These are phyloP conservation scores for Tigriopus japonicus DNA, from an alignment of 1,140 invertebrate species.

Conservation along the genomic window DNA sequence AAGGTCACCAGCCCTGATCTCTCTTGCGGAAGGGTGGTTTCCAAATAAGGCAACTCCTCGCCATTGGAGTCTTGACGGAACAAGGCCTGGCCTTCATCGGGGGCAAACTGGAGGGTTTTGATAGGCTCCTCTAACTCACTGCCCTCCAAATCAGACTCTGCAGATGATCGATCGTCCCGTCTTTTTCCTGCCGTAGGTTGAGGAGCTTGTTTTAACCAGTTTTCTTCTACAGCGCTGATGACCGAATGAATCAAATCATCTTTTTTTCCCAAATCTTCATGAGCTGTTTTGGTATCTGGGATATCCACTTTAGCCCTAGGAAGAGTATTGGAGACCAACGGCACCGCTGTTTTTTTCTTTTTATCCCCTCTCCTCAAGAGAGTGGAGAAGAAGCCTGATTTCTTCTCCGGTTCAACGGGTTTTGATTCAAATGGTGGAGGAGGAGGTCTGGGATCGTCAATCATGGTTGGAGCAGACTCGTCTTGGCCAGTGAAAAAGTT, in stretches of 20 bases:
- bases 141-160: not conserved
- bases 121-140: too few species aligned
- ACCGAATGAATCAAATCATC: constrained; percentile 10
- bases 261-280: not conserved
- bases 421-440: not conserved
- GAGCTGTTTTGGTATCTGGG: not conserved
- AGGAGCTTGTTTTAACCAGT: constrained; percentile 13
- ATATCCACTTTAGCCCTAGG: not conserved
- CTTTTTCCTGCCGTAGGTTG: constrained; percentile 10
- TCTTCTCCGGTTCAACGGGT: not conserved
- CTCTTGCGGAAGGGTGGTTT: constrained; percentile 13
- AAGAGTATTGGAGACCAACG: not conserved
- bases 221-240: constrained; percentile 10
- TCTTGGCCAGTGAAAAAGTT: constrained; percentile 9
- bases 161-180: not conserved
- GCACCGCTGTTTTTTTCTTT: not conserved
- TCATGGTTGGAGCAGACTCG: not conserved
- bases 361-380: not conserved
- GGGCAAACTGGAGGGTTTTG: not conserved
- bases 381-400: not conserved
- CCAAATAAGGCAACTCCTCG: constrained; percentile 11
- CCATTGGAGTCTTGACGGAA: constrained; percentile 8
- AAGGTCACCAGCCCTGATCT: not conserved
- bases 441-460: not conserved
- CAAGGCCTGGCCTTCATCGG: constrained; percentile 4